Evolutionary conservation across 2,113 vertebrate genomes (phyloP), one percentile per base, ranked within the genome.

Genomic region (Tragelaphus buxtoni): DNA sequence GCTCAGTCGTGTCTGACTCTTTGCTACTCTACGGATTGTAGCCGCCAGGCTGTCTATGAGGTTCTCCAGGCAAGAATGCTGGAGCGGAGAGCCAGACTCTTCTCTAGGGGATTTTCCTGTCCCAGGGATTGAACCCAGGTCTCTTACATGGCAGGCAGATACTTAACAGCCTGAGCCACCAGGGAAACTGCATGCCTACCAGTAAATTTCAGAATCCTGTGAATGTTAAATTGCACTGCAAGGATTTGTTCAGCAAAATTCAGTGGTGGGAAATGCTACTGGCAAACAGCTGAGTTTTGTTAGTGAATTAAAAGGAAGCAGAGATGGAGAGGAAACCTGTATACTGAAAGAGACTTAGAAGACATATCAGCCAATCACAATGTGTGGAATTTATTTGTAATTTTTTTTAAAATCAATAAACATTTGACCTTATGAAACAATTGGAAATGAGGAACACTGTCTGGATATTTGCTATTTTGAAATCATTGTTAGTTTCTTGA

Each of bases 381-480:
- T 8, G 2, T 80, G 24, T 89, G 49, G 42, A 39, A 79, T 88
- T 63, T 86, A 72, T 58, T 85, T 95, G 42, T 28, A 63, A 77
- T 92, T 81, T 28, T 55, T 30, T 55, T 17, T 4, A 76, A 42
- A 39, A 17, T 39, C 77, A 94, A 18, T 85, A 79, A 95, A 83
- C n/a, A 76, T 84, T 60, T 65, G 69, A 86, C 3, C 7, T 96
- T 79, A 81, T 77, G 81, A 97, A 97, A 85, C 47, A 45, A n/a
- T 16, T 69, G 22, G 85, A 81, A 80, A 47, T 81, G 8, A 32
- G n/a, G 12, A 53, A 80, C 56, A 88, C 58, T 55, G 26, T 47
- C 53, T 74, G 13, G 18, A 42, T 85, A 47, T 94, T 89, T 87
- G 51, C 79, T 82, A 28, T 91, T 95, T 82, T 7, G 26, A 85